Percentiles rank a stretch among this genome's conserved stretches.
These are phyloP conservation scores for Psylliodes chrysocephalus DNA, from an alignment of 2,888 invertebrate genomes.

Conservation along the genomic window DNA sequence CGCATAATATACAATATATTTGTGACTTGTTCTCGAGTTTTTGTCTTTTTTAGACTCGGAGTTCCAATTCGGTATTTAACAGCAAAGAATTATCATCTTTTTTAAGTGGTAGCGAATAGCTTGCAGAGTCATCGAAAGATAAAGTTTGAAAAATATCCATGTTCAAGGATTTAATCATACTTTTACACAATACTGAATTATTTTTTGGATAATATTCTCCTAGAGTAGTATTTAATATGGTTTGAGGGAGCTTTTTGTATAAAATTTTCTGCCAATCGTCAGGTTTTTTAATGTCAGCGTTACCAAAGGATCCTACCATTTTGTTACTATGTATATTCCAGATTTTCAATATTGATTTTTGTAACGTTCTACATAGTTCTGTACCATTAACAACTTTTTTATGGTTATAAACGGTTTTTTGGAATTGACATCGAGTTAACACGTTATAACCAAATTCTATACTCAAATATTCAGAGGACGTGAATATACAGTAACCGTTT, in stretches of 20 bases:
- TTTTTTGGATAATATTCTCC: conserved; percentile 58
- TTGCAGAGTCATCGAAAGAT: conserved; percentile 46
- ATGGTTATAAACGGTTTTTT: conserved; percentile 31
- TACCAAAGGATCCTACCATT: conserved; percentile 65
- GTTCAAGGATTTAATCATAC: conserved; percentile 58
- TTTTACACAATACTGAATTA: conserved; percentile 57
- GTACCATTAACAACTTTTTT: conserved; percentile 48
- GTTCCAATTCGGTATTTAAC: conserved; percentile 47
- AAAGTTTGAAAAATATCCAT: conserved; percentile 63
- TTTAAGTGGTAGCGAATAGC: conserved; percentile 41
- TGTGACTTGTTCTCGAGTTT: no score
- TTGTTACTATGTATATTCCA: conserved; percentile 49
- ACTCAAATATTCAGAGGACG: conserved; percentile 58
- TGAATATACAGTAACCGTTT: conserved; percentile 64
- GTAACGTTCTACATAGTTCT: conserved; percentile 56
- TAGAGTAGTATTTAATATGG: conserved; percentile 49
- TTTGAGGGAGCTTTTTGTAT: conserved; percentile 57
- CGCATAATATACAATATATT: no score
- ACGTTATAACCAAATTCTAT: conserved; percentile 67
- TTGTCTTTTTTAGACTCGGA: no score
- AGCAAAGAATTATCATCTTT: conserved; percentile 33
- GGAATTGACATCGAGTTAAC: conserved; percentile 64
- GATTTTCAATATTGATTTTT: conserved; percentile 54
- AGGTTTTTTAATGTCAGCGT: conserved; percentile 61
- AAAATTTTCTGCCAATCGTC: conserved; percentile 67